A percentile compares a stretch with the other conserved stretches of the same genome.
Evolutionary conservation across 2,797 vertebrate species (phyloP).

Genomic region (Propithecus deckenii): DNA sequence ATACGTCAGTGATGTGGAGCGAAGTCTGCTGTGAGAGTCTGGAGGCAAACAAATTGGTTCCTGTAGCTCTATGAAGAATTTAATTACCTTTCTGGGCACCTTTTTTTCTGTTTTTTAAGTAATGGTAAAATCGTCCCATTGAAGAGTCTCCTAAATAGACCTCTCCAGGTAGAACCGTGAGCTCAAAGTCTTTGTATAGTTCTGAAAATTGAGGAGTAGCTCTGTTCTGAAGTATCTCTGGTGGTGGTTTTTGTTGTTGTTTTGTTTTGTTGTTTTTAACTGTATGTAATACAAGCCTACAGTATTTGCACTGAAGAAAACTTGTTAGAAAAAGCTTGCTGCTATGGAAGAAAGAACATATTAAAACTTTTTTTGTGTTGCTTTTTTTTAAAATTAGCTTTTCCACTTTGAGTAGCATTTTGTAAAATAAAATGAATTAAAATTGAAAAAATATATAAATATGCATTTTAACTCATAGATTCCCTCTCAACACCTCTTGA

Average conservation of each 20-base stretch:
- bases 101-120: neutral
- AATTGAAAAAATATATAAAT: conserved; percentile 71
- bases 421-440: conserved; percentile 87
- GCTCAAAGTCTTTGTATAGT: conserved; percentile 67
- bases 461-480: neutral
- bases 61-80: conserved; percentile 50
- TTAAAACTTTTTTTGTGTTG: conserved; percentile 70
- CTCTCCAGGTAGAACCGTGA: conserved; percentile 68
- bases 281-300: conserved; percentile 85
- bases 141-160: conserved; percentile 40
- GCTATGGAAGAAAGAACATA: conserved; percentile 85
- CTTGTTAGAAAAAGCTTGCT: conserved; percentile 87
- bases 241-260: conserved; percentile 60
- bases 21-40: conserved; percentile 77
- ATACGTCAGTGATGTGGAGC: conserved; percentile 77
- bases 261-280: conserved; percentile 81
- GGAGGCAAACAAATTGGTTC: conserved; percentile 67
- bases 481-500: conserved; percentile 5
- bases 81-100: conserved; percentile 77
- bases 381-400: conserved; percentile 73
- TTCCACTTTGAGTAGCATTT: conserved; percentile 86
- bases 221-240: conserved; percentile 77
- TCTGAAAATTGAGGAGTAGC: conserved; percentile 73
- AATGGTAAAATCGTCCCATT: neutral
- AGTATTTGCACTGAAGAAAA: conserved; percentile 89